A percentile compares a stretch with the other conserved stretches of the same genome.
Conservation (phyloP, 1,140 invertebrate species). For the Eupristina koningsbergeri region DNA sequence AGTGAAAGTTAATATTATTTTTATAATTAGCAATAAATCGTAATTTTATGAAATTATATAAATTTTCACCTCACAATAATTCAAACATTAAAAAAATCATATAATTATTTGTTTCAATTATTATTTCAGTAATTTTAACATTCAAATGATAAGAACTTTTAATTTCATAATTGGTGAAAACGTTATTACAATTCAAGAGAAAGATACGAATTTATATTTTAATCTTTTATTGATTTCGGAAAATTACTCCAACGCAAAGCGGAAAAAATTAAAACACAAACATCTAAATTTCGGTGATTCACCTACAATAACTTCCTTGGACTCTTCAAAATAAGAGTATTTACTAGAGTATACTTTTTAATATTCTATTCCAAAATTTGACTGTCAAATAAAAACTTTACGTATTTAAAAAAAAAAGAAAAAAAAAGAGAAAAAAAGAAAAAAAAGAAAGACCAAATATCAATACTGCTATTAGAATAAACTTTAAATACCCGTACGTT, state of each 20-base stretch:
- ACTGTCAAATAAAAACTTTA: no score
- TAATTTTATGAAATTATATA: no score
- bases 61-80: no score
- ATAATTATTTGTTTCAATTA: no score
- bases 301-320: not conserved
- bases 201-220: slow-evolving; percentile 9
- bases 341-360: not conserved
- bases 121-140: not conserved
- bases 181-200: not conserved
- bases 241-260: not conserved
- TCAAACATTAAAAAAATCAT: no score
- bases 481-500: no score
- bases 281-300: not conserved
- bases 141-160: not conserved
- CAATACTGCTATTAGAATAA: no score
- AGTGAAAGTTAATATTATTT: no score
- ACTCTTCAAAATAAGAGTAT: not conserved
- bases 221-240: not conserved
- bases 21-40: no score
- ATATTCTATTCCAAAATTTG: not conserved
- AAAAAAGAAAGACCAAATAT: no score
- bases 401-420: no score
- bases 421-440: no score
- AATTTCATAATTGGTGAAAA: not conserved
- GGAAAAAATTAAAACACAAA: slow-evolving; percentile 13